Evolutionary conservation across 2,888 invertebrate genomes (phyloP), one percentile per base, ranked within the genome.

Genomic region (Nebria brevicollis): DNA sequence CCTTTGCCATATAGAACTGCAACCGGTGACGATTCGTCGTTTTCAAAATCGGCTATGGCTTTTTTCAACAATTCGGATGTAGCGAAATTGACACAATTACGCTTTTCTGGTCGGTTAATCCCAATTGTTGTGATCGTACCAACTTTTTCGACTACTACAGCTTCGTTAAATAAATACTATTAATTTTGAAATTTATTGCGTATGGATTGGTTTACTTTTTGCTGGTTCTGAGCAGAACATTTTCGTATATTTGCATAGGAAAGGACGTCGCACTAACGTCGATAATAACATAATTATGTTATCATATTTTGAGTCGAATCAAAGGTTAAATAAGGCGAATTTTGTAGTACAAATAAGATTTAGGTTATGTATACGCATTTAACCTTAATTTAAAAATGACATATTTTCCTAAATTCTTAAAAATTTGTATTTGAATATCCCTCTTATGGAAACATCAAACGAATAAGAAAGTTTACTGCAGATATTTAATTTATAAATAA

Each of bases 1-100:
- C 98, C 97, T 86, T 93, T 92, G 7, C 98, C 98, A 88, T 97
- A 93, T 1, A 99, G 89, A 1, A 99, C 94, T 7, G 95, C 95
- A 4, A 95, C 94, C 83, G 91, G 89, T 0, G 94, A 90, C 0
- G 91, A 89, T 0, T 92, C 89, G 87, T 98, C 96, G 43, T 93
- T 91, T 84, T 98, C 97, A 89, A 98, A 98, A 15, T 91, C 90
- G 82, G 93, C 90, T 76, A 98, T 92, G 0, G 96, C 96, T 43
- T 92, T 90, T 3, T 92, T 91, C 20, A 98, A 91, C 85, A 93
- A 90, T 42, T 90, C 87, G 0, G 95, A 93, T 2, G 96, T 95
- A 1, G 89, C 89, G 43, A 91, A 90, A 86, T 97, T 93, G 0
- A 98, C 91, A 85, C 96, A 95, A 89, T 98, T 98, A 70, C 96